Evolutionary conservation across 2,888 invertebrate species (phyloP), one percentile per base, ranked within the genome.

Genomic region (Danaus chrysippus): DNA sequence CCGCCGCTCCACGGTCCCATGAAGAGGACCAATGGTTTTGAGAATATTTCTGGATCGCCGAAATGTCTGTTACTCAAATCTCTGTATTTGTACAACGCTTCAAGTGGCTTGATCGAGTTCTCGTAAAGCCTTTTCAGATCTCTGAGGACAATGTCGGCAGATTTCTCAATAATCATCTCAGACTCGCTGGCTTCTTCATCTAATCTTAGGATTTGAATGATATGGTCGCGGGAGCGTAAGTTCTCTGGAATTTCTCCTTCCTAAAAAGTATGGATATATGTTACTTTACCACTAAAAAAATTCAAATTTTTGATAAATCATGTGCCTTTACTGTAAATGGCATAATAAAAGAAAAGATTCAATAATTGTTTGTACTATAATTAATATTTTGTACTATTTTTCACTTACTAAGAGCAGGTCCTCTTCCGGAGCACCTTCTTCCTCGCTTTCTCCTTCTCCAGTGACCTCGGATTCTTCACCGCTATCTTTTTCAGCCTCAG

Each of bases 1-100:
- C 98, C 98, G 64, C 98, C 97, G 77, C 97, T 97, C 97, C 98
- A 98, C 46, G 98, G 98, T 52, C 98, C 98, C 96, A 98, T 96
- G 77, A 98, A 97, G 6, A 98, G 92, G 59, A 98, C 93, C 77
- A 98, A 90, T 1, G 98, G 98, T 78, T 98, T 98, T 3, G 97
- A 97, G 83, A 97, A 97, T 77, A 98, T 97, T 92, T 98, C 98
- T 1, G 97, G 96, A 88, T 98, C 98, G 77, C 97, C 96, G 77
- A 97, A 97, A 86, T 96, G 97, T 70, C 97, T 93, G 82, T 97
- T 97, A 81, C 97, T 97, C 62, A 98, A 92, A 83, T 98, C 97
- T 74, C 96, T 93, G 80, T 97, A 98, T 82, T 97, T 97, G 85
- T 97, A 98, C 42, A 96, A 85, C n/a, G 92, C 93, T 91, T 98